Base-by-base conservation (phyloP, 2,113 vertebrate species). In the Dermatemys mawii region DNA sequence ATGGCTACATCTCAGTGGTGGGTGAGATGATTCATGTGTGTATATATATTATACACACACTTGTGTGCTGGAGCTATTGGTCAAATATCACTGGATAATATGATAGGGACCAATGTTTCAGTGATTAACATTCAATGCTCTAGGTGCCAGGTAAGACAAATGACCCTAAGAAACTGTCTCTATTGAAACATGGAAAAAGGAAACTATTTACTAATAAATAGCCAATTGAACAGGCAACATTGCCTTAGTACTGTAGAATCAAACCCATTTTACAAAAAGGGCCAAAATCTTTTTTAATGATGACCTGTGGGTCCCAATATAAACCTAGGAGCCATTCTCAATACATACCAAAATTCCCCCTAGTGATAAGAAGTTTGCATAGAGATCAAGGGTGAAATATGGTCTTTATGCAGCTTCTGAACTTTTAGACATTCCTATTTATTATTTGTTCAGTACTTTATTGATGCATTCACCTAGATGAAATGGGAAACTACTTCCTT, bases 371-470 rank as follows among this genome's bases (percentile, higher is more conserved):
- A 86, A 82, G 81, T 86, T 78, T 73, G 51, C 48, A 60, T 24
- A 50, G 81, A 92, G 75, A 2, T 1, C 41, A 91, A 87, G 87
- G 49, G 44, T 12, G 60, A 95, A 92, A 84, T 53, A 86, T 1
- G 6, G 3, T 24, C 4, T 6, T 86, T 70, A 70, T 0, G 0
- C 5, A 82, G 48, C 44, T 35, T 78, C 38, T 53, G 38, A 81
- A 63, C 5, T 76, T 83, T 12, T 5, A 79, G 4, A 63, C 83
- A 51, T 22, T 78, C 41, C 2, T 79, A 5, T 70, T 48, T 57
- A 11, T 44, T 5, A n/a, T 9, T 48, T 83, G 26, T 86, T 46
- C 73, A 75, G 49, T n/a, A 3, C 84, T 41, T 41, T 44, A 73
- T 27, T 41, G 27, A 32, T 55, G 38, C 9, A 57, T 53, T 57